Percentiles rank a stretch among this genome's conserved stretches.
phyloP scores from a whole-genome alignment of 2,113 vertebrate species.

The Cercocebus atys region DNA sequence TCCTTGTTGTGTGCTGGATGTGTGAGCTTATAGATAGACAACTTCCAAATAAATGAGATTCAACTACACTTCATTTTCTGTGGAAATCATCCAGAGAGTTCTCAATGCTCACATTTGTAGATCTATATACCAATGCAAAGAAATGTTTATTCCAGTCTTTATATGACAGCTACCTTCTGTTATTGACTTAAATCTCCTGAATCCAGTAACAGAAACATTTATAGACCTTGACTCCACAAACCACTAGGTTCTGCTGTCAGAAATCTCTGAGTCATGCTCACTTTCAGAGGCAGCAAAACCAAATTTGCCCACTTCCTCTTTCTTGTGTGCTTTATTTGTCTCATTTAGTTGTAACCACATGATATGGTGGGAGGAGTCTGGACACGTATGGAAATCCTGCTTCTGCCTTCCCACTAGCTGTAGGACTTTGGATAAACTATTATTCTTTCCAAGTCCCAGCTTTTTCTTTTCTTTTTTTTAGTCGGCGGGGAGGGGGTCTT shows the following conservation, averaged over 20 bases:
- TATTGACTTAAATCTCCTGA: not conserved
- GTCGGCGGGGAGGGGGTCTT: no score
- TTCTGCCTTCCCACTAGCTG: not conserved
- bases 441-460: not conserved
- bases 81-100: not conserved
- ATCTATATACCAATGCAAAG: not conserved
- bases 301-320: constrained; percentile 52
- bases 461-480: not conserved
- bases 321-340: constrained; percentile 1
- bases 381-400: not conserved
- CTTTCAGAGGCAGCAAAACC: constrained; percentile 33
- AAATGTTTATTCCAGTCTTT: not conserved
- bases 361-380: not conserved
- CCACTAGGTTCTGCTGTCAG: not conserved
- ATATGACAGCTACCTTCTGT: not conserved
- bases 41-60: not conserved
- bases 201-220: not conserved
- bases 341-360: constrained; percentile 39
- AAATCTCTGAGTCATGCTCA: constrained; percentile 60
- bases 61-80: not conserved
- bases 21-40: not conserved
- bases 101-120: not conserved
- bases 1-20: not conserved
- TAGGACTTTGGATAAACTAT: not conserved
- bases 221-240: not conserved